phyloP scores from a whole-genome alignment of 2,888 invertebrate species.

The Pterobdella sp. region DNA sequence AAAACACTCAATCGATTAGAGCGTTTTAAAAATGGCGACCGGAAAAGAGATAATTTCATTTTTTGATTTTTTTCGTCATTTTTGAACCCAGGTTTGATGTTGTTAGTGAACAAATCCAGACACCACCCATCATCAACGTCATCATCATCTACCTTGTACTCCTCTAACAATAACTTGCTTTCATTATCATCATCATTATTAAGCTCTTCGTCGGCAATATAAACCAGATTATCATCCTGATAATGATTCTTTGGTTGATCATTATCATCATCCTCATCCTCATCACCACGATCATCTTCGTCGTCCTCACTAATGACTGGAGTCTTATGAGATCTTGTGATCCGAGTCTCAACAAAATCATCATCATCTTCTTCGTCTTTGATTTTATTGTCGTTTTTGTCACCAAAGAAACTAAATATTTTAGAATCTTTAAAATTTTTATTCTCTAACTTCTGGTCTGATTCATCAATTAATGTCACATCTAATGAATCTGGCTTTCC shows the following conservation, averaged over 20 bases:
- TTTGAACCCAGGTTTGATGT: not conserved
- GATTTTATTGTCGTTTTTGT: not conserved
- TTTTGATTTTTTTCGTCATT: not conserved
- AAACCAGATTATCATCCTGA: not conserved
- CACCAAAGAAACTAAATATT: not conserved
- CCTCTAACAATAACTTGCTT: not conserved
- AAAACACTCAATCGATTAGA: not conserved
- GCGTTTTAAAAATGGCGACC: not conserved
- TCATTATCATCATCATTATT: not conserved
- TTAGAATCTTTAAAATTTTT: not conserved
- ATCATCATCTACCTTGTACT: not conserved
- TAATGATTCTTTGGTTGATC: not conserved
- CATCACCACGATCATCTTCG: not conserved
- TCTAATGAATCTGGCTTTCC: not conserved
- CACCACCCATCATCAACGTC: not conserved
- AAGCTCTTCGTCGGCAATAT: not conserved
- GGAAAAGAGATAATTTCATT: constrained; percentile 6
- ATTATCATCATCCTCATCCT: constrained; percentile 17
- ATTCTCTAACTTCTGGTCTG: too few relatives aligned
- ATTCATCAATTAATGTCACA: too few relatives aligned
- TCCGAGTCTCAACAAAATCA: constrained; percentile 15
- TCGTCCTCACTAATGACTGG: not conserved
- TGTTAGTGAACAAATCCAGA: not conserved
- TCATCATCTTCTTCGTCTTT: constrained; percentile 15
- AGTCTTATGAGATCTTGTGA: not conserved